Evolutionary conservation across 2,113 vertebrate species (phyloP), one percentile per base, ranked within the genome.

Genomic region (Aviceda subcristata): DNA sequence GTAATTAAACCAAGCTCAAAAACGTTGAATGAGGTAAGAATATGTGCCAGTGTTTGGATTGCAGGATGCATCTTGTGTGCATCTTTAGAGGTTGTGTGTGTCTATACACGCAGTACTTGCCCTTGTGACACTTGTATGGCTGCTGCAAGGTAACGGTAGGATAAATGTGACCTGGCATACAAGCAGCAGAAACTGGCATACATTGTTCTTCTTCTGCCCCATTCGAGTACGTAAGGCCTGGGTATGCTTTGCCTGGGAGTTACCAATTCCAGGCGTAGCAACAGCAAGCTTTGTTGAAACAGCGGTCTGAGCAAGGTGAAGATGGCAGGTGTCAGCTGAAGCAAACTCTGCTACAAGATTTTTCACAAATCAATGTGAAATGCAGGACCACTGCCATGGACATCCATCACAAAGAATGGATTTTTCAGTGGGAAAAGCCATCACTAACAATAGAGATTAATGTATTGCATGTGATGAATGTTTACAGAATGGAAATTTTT

Each of bases 31-130:
- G 17, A 68, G 6, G 9, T 50, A 50, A 29, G 45, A 74, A 46
- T 30, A 23, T 2, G 3, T 12, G 34, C 3, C 3, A 20, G 11
- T 23, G 14, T 73, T 45, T 38, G 39, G 36, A 68, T 20, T 56
- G 18, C 88, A 78, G 46, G 34, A 23, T 20, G 20, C 7, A 23
- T 18, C 7, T 46, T 7, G 1, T 12, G 3, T 11, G 24, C 6
- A 2, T 12, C 27, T 55, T n/a, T 27, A 41, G 14, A 45, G 21
- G 34, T 43, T 29, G 12, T 17, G 24, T 1, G 1, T 21, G 7
- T 2, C 18, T 60, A 12, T 7, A 41, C 6, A 13, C 0, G 0
- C 32, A 34, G 30, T 15, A 4, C 6, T 59, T 6, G 4, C 53
- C 29, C 3, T 19, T 6, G 8, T 46, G 34, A 8, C 2, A 8